Evolutionary conservation across 2,113 vertebrate species (phyloP).

Genomic region (Morone chrysops): DNA sequence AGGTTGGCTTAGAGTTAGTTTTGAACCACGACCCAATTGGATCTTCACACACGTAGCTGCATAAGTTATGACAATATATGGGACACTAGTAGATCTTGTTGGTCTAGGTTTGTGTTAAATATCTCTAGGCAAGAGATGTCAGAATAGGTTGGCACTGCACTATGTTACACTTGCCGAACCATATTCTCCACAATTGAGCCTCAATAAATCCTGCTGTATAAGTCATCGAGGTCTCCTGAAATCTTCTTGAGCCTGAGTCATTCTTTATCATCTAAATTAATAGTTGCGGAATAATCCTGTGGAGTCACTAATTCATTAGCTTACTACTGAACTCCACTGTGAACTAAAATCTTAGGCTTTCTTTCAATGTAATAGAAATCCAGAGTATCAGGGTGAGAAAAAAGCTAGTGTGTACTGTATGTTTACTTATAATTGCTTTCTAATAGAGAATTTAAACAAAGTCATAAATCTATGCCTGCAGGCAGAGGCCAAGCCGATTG

Average conservation of each 20-base stretch:
- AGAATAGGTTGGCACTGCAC: too few species aligned
- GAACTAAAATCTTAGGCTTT: neutral
- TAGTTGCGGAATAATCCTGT: neutral
- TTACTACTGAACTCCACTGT: neutral
- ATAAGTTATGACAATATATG: too few species aligned
- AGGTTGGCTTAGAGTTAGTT: too few species aligned
- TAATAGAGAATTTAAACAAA: constrained; percentile 17
- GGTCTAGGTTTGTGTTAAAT: too few species aligned
- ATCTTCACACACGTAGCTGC: too few species aligned
- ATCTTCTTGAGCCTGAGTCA: too few species aligned
- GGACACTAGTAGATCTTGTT: too few species aligned
- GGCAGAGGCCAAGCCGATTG: neutral
- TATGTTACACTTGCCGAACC: too few species aligned
- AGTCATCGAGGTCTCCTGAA: too few species aligned
- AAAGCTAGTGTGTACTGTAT: neutral
- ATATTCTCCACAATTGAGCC: too few species aligned
- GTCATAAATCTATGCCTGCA: constrained; percentile 30
- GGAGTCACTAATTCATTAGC: neutral
- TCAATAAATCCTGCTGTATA: neutral
- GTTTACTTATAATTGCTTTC: neutral
- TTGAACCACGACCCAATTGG: too few species aligned
- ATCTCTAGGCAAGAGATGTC: too few species aligned
- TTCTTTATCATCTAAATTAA: neutral
- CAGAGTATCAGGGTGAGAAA: neutral
- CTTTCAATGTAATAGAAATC: neutral